Evolutionary conservation across 2,797 vertebrate genomes (phyloP).

Genomic region (Diplodus sargus): DNA sequence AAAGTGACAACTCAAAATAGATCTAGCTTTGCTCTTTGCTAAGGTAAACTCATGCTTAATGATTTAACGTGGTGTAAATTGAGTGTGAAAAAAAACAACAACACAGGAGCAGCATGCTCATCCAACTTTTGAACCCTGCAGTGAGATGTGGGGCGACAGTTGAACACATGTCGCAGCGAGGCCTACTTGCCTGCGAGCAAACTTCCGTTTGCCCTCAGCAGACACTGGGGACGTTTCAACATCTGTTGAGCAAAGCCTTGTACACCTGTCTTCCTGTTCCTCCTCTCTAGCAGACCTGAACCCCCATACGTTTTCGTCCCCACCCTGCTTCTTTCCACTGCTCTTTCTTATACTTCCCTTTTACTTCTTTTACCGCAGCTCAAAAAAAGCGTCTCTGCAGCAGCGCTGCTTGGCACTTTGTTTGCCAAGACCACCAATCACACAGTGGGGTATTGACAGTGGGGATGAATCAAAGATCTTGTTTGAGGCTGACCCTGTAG

Average conservation of each 20-base stretch:
- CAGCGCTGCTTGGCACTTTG: slow-evolving; percentile 12
- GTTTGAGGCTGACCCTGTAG: slow-evolving; percentile 83
- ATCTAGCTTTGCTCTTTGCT: not conserved
- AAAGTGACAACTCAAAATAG: slow-evolving; percentile 4
- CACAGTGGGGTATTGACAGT: slow-evolving; percentile 64
- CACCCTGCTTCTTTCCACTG: slow-evolving; percentile 53
- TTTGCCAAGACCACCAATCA: slow-evolving; percentile 68
- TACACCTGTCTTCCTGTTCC: slow-evolving; percentile 86
- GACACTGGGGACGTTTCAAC: slow-evolving; percentile 80
- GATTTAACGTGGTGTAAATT: not conserved
- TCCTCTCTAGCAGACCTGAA: slow-evolving; percentile 69
- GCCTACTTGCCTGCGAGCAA: slow-evolving; percentile 68
- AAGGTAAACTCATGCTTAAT: slow-evolving; percentile 8
- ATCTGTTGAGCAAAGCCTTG: slow-evolving; percentile 80
- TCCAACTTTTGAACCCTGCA: slow-evolving; percentile 45
- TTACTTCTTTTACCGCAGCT: slow-evolving; percentile 50
- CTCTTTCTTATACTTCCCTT: slow-evolving; percentile 67
- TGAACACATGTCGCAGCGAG: slow-evolving; percentile 68
- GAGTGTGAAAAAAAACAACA: slow-evolving; percentile 27
- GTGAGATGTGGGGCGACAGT: slow-evolving; percentile 68
- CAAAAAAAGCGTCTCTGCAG: slow-evolving; percentile 44
- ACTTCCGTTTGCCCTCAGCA: slow-evolving; percentile 81
- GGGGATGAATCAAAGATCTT: slow-evolving; percentile 79
- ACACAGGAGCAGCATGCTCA: slow-evolving; percentile 46
- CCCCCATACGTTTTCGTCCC: slow-evolving; percentile 43